These are phyloP conservation scores for Pantherophis guttatus DNA, from an alignment of 2,113 vertebrate genomes.

Conservation along the genomic window DNA sequence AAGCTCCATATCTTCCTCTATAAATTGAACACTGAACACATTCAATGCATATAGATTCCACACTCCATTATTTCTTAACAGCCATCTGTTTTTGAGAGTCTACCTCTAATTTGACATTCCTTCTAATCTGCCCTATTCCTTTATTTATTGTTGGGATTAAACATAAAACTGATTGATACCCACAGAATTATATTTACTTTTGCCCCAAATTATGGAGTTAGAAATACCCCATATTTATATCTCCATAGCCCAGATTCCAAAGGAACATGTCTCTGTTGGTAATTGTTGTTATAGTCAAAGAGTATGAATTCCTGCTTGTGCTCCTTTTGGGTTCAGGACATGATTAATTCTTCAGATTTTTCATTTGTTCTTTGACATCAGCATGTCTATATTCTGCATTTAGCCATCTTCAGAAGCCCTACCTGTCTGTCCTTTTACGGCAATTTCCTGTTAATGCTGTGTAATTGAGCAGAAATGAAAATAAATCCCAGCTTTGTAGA, in stretches of 20 bases:
- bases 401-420: constrained; percentile 5
- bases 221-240: not conserved
- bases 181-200: not conserved
- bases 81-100: not conserved
- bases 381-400: constrained; percentile 1
- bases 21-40: not conserved
- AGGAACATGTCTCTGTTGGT: not conserved
- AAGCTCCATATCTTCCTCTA: not conserved
- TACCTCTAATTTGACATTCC: not conserved
- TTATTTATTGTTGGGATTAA: not conserved
- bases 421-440: constrained; percentile 1
- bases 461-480: constrained; percentile 21
- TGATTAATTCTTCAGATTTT: not conserved
- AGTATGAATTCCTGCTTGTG: not conserved
- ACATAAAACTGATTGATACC: not conserved
- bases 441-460: constrained; percentile 20
- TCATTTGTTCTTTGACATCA: not conserved
- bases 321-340: not conserved
- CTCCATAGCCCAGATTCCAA: not conserved
- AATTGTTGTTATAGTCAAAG: not conserved
- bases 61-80: not conserved
- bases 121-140: not conserved
- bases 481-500: constrained; percentile 18
- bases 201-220: not conserved
- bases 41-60: not conserved